Percentiles rank a stretch among this genome's conserved stretches.
phyloP scores from a whole-genome alignment of 2,797 vertebrate species.

The Kryptolebias ocellatus region DNA sequence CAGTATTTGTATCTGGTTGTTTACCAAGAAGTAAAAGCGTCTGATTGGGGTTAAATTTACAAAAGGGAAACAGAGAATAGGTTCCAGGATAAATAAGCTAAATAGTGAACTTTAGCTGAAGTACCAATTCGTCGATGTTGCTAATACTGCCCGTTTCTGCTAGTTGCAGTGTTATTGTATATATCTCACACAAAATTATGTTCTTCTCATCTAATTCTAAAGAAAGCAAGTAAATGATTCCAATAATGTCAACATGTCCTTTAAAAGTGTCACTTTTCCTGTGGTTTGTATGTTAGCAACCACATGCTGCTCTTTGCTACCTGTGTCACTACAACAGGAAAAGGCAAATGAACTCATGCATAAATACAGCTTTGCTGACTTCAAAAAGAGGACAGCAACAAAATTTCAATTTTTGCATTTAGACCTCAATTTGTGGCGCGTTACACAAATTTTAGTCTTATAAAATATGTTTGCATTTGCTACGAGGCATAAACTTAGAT shows the following conservation, averaged over 20 bases:
- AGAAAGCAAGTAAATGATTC: slow-evolving; percentile 12
- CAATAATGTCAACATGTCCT: slow-evolving; percentile 15
- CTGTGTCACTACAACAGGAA: slow-evolving; percentile 31
- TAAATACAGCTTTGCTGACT: slow-evolving; percentile 40
- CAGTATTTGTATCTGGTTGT: too few species aligned
- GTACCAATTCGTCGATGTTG: too few species aligned
- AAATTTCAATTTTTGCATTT: slow-evolving; percentile 22
- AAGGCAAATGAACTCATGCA: slow-evolving; percentile 33
- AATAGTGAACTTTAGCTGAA: too few species aligned
- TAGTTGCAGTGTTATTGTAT: too few species aligned
- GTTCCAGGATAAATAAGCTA: too few species aligned
- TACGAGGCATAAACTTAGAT: slow-evolving; percentile 35
- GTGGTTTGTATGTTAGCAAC: slow-evolving; percentile 16
- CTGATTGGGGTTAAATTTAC: too few species aligned
- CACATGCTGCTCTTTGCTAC: slow-evolving; percentile 22
- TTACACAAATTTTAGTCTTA: slow-evolving; percentile 51
- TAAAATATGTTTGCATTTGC: slow-evolving; percentile 51
- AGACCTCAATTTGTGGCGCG: slow-evolving; percentile 39
- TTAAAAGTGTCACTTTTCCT: slow-evolving; percentile 29
- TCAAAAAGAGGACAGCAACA: slow-evolving; percentile 32
- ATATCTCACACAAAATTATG: background rate
- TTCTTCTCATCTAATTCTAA: slow-evolving; percentile 2
- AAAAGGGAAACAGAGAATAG: too few species aligned
- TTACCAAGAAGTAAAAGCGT: too few species aligned
- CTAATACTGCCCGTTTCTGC: too few species aligned